phyloP scores from a whole-genome alignment of 1,140 invertebrate genomes.

The Aphidius gifuensis region DNA sequence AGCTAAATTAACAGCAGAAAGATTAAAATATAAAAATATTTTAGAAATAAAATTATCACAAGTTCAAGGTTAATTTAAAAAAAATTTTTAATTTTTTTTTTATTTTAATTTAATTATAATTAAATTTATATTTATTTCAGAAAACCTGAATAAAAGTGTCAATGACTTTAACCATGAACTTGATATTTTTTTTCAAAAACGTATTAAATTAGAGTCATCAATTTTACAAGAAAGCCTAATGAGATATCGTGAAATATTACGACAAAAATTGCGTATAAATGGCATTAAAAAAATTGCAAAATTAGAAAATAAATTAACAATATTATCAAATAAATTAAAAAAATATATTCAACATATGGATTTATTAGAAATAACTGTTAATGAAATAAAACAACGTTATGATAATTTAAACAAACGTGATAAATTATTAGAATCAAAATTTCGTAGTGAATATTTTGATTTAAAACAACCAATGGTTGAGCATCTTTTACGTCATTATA shows the following conservation, averaged over 20 bases:
- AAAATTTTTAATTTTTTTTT: neutral
- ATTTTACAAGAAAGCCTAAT: slow-evolving; percentile 58
- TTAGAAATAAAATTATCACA: slow-evolving; percentile 59
- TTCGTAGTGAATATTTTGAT: slow-evolving; percentile 48
- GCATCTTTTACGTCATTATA: slow-evolving; percentile 38
- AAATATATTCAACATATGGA: slow-evolving; percentile 17
- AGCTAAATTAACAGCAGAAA: slow-evolving; percentile 53
- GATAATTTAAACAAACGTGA: slow-evolving; percentile 43
- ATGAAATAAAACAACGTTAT: slow-evolving; percentile 34
- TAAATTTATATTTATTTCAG: slow-evolving; percentile 28
- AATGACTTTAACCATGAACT: slow-evolving; percentile 60
- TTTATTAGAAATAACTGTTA: slow-evolving; percentile 27
- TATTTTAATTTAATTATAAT: slow-evolving; percentile 5
- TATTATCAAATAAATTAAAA: slow-evolving; percentile 15
- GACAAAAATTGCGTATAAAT: slow-evolving; percentile 9
- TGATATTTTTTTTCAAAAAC: slow-evolving; percentile 55
- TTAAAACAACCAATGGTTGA: slow-evolving; percentile 39
- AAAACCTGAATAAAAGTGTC: slow-evolving; percentile 54
- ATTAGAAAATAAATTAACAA: slow-evolving; percentile 15
- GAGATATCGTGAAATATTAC: slow-evolving; percentile 19
- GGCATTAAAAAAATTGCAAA: slow-evolving; percentile 21
- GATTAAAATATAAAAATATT: slow-evolving; percentile 61
- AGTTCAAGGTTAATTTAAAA: slow-evolving; percentile 41
- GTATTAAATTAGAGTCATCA: slow-evolving; percentile 60
- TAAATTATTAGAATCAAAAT: slow-evolving; percentile 53